A percentile compares a stretch with the other conserved stretches of the same genome.
phyloP scores from a whole-genome alignment of 2,888 invertebrate genomes.

The Amiota mariae region DNA sequence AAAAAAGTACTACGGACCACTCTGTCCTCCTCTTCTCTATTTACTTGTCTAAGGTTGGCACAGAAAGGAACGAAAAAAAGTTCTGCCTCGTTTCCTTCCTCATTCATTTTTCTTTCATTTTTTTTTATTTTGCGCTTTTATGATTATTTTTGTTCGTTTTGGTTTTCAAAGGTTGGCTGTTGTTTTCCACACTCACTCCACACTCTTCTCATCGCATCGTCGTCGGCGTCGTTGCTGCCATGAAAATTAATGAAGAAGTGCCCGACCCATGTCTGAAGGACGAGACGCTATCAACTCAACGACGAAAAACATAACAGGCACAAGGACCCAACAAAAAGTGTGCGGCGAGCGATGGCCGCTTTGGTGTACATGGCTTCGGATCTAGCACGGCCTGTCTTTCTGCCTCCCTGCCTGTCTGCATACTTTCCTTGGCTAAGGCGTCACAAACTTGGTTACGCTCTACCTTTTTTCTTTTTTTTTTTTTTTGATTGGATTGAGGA shows the following conservation, averaged over 20 bases:
- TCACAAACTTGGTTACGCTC: slow-evolving; percentile 29
- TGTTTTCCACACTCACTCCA: neutral
- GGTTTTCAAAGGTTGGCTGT: slow-evolving; percentile 52
- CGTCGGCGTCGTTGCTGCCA: slow-evolving; percentile 56
- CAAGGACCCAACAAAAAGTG: neutral
- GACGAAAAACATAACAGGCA: neutral
- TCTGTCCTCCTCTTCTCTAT: neutral
- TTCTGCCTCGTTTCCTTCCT: slow-evolving; percentile 19
- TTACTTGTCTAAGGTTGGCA: slow-evolving; percentile 24
- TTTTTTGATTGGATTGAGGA: neutral
- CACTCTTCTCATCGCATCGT: slow-evolving; percentile 48
- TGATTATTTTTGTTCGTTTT: slow-evolving; percentile 36
- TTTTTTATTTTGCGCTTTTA: slow-evolving; percentile 27
- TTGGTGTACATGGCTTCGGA: neutral
- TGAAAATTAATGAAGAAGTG: slow-evolving; percentile 69
- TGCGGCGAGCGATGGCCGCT: neutral
- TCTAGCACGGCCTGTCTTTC: neutral
- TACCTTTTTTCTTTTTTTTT: slow-evolving; percentile 6
- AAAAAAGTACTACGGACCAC: slow-evolving; percentile 4
- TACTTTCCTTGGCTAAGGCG: slow-evolving; percentile 13
- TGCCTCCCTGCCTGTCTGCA: neutral
- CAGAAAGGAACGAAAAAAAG: slow-evolving; percentile 20
- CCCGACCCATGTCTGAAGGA: slow-evolving; percentile 58
- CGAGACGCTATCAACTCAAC: slow-evolving; percentile 1
- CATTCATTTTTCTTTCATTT: slow-evolving; percentile 44